Evolutionary conservation across 2,888 invertebrate species (phyloP).

Genomic region (Rutpela maculata): DNA sequence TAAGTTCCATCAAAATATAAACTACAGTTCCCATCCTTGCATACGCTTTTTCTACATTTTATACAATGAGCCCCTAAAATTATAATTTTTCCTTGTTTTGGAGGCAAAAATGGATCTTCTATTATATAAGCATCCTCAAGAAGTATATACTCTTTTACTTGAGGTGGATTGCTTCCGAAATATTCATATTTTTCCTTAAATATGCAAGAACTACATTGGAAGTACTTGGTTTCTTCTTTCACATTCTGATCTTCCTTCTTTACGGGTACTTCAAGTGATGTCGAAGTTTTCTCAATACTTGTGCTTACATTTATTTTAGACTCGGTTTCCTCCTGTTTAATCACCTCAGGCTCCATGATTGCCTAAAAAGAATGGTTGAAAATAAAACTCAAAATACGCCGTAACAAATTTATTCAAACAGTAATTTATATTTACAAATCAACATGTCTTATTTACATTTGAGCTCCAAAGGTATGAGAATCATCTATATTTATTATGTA

Average conservation of each 20-base stretch:
- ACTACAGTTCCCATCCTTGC: conserved; percentile 85
- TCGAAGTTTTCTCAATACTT: conserved; percentile 30
- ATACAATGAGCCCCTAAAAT: conserved; percentile 86
- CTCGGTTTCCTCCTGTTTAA: conserved; percentile 35
- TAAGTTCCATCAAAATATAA: conserved; percentile 85
- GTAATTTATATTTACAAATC: conserved; percentile 18
- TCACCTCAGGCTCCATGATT: background rate
- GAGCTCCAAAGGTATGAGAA: too few species aligned
- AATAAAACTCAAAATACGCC: conserved; percentile 24
- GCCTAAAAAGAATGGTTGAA: conserved; percentile 15
- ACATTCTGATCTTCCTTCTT: conserved; percentile 65
- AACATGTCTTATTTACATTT: conserved; percentile 14
- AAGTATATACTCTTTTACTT: conserved; percentile 81
- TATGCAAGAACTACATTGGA: conserved; percentile 81
- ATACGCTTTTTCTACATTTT: conserved; percentile 82
- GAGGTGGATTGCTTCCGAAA: conserved; percentile 85
- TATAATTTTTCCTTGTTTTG: conserved; percentile 84
- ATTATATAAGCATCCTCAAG: conserved; percentile 86
- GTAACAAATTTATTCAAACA: conserved; percentile 12
- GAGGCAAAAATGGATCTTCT: conserved; percentile 89
- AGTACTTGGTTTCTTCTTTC: conserved; percentile 69
- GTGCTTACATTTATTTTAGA: conserved; percentile 9
- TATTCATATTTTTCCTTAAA: conserved; percentile 85
- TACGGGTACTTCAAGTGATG: conserved; percentile 32
- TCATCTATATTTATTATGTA: too few species aligned